Percentiles rank a stretch among this genome's conserved stretches.
These are phyloP conservation scores for Catharus fuscescens DNA, from an alignment of 2,113 vertebrate species.

Conservation along the genomic window DNA sequence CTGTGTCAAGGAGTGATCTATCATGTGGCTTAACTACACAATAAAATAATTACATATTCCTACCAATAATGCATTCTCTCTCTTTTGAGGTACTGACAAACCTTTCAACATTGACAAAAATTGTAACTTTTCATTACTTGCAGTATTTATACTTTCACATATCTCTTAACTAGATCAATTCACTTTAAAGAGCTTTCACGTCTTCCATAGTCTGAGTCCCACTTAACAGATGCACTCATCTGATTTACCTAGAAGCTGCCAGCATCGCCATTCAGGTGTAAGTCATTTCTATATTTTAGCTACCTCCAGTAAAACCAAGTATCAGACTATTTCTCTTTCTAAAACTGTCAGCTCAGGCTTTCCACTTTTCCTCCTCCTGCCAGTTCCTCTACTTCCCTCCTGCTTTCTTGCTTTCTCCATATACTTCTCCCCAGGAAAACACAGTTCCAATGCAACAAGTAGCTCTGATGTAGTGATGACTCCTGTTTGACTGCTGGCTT, in stretches of 20 bases:
- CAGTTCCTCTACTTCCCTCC: background rate
- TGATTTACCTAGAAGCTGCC: background rate
- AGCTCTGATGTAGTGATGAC: background rate
- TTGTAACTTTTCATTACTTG: background rate
- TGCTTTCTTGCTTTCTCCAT: background rate
- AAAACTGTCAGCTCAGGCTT: background rate
- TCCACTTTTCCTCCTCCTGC: background rate
- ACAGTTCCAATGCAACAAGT: background rate
- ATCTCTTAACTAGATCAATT: background rate
- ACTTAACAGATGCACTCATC: background rate
- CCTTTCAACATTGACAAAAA: background rate
- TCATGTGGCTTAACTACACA: background rate
- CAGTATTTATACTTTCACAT: background rate
- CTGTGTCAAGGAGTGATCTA: accelerated
- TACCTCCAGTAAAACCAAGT: background rate
- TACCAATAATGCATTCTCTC: background rate
- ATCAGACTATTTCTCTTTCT: background rate
- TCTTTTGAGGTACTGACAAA: background rate
- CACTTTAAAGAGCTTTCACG: background rate
- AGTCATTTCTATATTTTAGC: background rate
- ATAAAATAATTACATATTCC: background rate
- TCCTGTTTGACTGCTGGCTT: background rate
- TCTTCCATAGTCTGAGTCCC: background rate
- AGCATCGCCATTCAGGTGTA: background rate
- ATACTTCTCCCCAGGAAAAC: background rate